Conservation (phyloP, 2,797 vertebrate species). For the Gymnocypris eckloni region DNA sequence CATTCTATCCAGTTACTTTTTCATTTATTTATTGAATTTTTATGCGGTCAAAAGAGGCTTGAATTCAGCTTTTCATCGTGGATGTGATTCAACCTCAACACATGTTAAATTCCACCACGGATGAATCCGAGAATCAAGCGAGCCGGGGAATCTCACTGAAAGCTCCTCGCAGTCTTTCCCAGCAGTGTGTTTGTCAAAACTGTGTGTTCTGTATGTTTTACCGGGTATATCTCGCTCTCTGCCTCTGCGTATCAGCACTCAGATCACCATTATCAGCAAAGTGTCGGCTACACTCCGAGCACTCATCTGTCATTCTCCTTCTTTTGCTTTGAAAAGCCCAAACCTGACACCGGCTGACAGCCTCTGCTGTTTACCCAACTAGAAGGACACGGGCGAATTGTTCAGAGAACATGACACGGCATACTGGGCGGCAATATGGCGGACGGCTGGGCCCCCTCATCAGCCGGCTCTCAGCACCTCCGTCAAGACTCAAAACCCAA, state of each 20-base stretch:
- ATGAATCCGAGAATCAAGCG: slow-evolving; percentile 36
- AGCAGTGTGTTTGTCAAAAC: slow-evolving; percentile 58
- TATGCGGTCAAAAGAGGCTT: background rate
- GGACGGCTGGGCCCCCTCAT: slow-evolving; percentile 60
- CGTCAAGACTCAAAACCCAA: slow-evolving; percentile 57
- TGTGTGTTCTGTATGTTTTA: slow-evolving; percentile 59
- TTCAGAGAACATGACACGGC: slow-evolving; percentile 64
- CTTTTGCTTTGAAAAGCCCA: slow-evolving; percentile 60
- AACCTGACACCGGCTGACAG: slow-evolving; percentile 66
- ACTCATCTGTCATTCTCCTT: slow-evolving; percentile 64
- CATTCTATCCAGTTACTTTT: slow-evolving; percentile 11
- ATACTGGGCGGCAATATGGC: slow-evolving; percentile 61
- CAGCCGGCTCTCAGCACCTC: slow-evolving; percentile 60
- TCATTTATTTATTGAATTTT: slow-evolving; percentile 16
- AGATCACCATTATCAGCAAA: slow-evolving; percentile 60
- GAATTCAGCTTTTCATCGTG: slow-evolving; percentile 29
- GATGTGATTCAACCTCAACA: slow-evolving; percentile 19
- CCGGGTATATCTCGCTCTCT: slow-evolving; percentile 52
- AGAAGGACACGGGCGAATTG: slow-evolving; percentile 61
- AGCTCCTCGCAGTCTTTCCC: slow-evolving; percentile 50
- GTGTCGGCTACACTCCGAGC: slow-evolving; percentile 60
- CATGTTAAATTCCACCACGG: slow-evolving; percentile 40
- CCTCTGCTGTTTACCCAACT: slow-evolving; percentile 64
- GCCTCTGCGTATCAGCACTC: slow-evolving; percentile 59
- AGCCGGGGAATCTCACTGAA: slow-evolving; percentile 40